Evolutionary conservation across 2,888 invertebrate species (phyloP).

Genomic region (Hyles lineata): DNA sequence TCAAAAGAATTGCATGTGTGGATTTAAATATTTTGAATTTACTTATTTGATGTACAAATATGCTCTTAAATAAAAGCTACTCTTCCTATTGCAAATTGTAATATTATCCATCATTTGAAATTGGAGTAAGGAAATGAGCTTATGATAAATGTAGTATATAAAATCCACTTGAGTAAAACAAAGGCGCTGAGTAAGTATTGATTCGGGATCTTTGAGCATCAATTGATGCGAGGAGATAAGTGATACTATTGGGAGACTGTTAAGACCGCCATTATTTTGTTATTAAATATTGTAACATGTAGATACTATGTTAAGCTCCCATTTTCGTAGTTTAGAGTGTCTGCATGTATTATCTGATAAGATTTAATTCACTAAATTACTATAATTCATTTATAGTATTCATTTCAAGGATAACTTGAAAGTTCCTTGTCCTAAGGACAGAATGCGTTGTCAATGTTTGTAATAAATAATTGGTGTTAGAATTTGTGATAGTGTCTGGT

Average conservation of each 20-base stretch:
- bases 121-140: not conserved
- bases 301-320: not conserved
- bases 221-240: not conserved
- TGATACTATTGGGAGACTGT: conserved; percentile 3
- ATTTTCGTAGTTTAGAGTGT: not conserved
- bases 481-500: not conserved
- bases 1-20: no score
- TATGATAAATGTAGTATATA: not conserved
- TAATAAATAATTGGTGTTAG: conserved; percentile 1
- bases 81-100: not conserved
- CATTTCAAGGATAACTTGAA: not conserved
- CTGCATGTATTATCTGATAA: not conserved
- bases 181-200: not conserved
- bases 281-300: not conserved
- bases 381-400: no score
- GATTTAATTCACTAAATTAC: not conserved
- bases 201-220: not conserved
- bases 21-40: no score
- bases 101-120: not conserved
- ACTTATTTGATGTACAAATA: not conserved
- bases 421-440: not conserved
- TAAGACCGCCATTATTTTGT: not conserved
- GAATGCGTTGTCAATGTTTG: not conserved
- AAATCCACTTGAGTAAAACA: not conserved
- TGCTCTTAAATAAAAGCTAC: not conserved